Base-by-base conservation (phyloP, 2,797 vertebrate genomes). In the Chiloscyllium punctatum region DNA sequence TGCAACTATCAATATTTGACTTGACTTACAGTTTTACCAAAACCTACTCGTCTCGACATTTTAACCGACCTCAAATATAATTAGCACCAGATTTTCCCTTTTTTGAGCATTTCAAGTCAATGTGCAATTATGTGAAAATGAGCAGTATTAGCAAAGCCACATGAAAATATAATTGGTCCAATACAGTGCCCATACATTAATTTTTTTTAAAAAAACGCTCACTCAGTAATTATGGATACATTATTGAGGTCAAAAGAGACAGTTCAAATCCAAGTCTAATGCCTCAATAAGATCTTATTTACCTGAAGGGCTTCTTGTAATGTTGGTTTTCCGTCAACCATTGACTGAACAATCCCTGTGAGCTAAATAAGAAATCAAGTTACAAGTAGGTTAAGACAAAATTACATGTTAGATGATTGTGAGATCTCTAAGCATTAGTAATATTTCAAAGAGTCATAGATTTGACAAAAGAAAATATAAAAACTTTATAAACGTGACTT, bases 151-250 rank as follows among this genome's bases (percentile, higher is more conserved):
- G 88, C 96, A 95, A n/a, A 21, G n/a, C 94, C 69, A 37, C 51
- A 66, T 42, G 94, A 95, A 69, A 96, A 98, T 97, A 98, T 98
- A 98, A 98, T 98, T 98, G 97, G 97, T 98, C 98, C 98, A 97
- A 97, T 98, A 97, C 97, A 97, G 97, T 97, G 96, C 97, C 97
- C 96, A 96, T 97, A 97, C 97, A 97, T 97, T 97, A 96, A 97
- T 96, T 94, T 96, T 98, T 4, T 1, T 71, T 48, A 98, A 97
- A 97, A 98, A 97, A 97, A 97, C n/a, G 96, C 90, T 97, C 97
- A 97, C 98, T 98, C 98, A 98, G 97, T 98, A 97, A 98, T 98
- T 98, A 98, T 98, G 98, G 97, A 96, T 96, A 98, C 98, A 98
- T 98, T 98, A 98, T 97, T 98, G 97, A 97, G 96, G 97, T 57